Conservation (phyloP, 2,113 vertebrate genomes). For the Tupaia chinensis region DNA sequence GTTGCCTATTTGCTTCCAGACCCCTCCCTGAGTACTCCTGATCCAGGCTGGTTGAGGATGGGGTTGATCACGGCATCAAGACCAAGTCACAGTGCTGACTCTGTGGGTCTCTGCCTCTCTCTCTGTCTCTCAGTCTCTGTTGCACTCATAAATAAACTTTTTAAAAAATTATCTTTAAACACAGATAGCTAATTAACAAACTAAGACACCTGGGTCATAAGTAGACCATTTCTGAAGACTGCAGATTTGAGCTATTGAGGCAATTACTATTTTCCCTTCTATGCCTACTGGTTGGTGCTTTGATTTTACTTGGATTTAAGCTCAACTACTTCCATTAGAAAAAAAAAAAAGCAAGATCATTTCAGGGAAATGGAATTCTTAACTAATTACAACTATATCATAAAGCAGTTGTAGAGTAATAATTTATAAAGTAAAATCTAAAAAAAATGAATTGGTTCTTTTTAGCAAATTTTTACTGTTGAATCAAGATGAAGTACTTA, state of each 20-base stretch:
- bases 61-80: no score
- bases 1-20: no score
- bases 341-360: not conserved
- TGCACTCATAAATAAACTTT: no score
- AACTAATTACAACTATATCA: not conserved
- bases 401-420: not conserved
- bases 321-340: not conserved
- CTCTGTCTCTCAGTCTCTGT: no score
- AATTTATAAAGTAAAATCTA: not conserved
- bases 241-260: not conserved
- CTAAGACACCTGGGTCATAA: not conserved
- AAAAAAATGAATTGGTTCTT: not conserved
- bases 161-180: not conserved
- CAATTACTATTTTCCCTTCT: not conserved
- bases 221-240: not conserved
- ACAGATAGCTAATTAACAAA: not conserved
- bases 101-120: no score
- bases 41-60: no score
- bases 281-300: no score
- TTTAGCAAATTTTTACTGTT: not conserved
- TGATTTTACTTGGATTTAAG: no score
- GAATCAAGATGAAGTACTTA: not conserved
- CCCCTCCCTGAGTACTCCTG: no score
- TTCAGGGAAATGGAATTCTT: not conserved
- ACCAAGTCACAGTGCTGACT: no score